A percentile compares a stretch with the other conserved stretches of the same genome.
phyloP scores from a whole-genome alignment of 2,888 invertebrate genomes.

The Cerastis rubricosa region DNA sequence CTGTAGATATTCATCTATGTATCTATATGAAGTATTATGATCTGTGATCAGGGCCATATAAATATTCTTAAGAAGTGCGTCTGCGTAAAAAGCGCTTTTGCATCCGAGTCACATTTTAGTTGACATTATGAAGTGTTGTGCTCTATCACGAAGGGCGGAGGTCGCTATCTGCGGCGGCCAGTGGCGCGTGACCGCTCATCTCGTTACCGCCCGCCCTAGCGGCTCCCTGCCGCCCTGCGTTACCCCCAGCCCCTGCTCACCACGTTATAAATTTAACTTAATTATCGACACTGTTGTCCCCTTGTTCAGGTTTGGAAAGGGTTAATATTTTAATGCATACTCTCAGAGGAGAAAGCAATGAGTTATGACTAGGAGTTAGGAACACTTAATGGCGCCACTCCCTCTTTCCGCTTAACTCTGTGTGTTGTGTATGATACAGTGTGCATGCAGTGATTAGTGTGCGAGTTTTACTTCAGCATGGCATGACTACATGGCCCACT shows the following conservation, averaged over 20 bases:
- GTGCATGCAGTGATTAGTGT: conserved; percentile 46
- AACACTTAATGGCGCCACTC: conserved; percentile 53
- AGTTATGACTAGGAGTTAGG: conserved; percentile 59
- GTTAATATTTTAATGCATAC: conserved; percentile 66
- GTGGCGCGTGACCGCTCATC: conserved; percentile 87
- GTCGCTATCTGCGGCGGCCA: conserved; percentile 78
- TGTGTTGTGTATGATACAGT: conserved; percentile 56
- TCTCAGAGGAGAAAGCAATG: conserved; percentile 64
- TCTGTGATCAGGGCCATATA: neutral
- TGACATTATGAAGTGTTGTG: conserved; percentile 72
- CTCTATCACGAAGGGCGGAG: conserved; percentile 67
- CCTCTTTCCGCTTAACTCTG: conserved; percentile 35
- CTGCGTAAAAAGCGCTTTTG: conserved; percentile 42
- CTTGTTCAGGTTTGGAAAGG: conserved; percentile 72
- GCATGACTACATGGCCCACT: conserved; percentile 44
- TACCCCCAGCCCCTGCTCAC: conserved; percentile 59
- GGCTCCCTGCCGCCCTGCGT: conserved; percentile 50
- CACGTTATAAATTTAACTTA: conserved; percentile 80
- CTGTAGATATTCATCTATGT: too few relatives aligned
- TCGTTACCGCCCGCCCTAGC: conserved; percentile 75
- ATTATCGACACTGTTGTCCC: conserved; percentile 75
- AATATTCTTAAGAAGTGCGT: conserved; percentile 19
- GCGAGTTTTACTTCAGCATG: conserved; percentile 33
- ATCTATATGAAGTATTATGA: too few relatives aligned
- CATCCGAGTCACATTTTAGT: conserved; percentile 55